Evolutionary conservation across 2,113 vertebrate species (phyloP), one percentile per base, ranked within the genome.

Genomic region (Micronisus gabar): DNA sequence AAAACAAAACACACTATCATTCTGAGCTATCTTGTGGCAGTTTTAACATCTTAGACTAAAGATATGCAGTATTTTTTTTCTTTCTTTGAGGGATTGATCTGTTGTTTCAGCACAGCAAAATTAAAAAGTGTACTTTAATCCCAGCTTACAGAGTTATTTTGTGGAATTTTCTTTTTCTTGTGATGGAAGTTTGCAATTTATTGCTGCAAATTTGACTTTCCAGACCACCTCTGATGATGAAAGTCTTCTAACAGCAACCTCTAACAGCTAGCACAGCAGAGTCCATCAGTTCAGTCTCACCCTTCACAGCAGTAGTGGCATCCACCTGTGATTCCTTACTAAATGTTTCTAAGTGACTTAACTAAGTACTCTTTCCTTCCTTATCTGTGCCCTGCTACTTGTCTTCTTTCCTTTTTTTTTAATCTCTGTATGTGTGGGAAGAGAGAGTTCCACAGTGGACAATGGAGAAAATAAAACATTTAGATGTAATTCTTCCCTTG

Each of bases 11-110:
- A 68, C 27, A 14, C 8, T 52, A 32, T 26, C 16, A 63, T 63
- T 68, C 74, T 75, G 47, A 55, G 36, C 20, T 65, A 32, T 55
- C 30, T 55, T 27, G 12, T 59, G 18, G n/a, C 34, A 50, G 11
- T 52, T 90, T 80, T 62, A 81, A 55, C 19, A 76, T 38, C 59
- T 70, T 65, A 34, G 11, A 59, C 15, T 55, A 36, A 82, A 62
- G n/a, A 61, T 15, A 45, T 1, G 2, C 3, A 47, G 0, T 56
- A 22, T 32, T 14, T 18, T 17, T 17, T 71, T 81, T 68, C 0
- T 59, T 89, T 83, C 20, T 52, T 78, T 86, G 20, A 41, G 21
- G 15, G 27, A 72, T 2, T 88, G 23, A 59, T 19, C 25, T 86
- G 21, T 68, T 92, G 26, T 74, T 94, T 83, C 53, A 81, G 43